A percentile compares a stretch with the other conserved stretches of the same genome.
Conservation (phyloP, 2,797 vertebrate species). For the Ataeniobius toweri region DNA sequence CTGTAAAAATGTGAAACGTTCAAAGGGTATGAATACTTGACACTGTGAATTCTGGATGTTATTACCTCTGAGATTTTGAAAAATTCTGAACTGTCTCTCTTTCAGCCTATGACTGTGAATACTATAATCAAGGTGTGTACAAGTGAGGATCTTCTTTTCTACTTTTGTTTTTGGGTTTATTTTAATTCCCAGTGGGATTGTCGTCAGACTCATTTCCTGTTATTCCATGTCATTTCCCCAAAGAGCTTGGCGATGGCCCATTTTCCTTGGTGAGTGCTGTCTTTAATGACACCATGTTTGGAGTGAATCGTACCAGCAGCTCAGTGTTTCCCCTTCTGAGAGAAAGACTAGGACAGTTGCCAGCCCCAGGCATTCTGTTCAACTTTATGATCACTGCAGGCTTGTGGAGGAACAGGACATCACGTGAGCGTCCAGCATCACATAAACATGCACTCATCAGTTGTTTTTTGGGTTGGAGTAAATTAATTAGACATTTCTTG, state of each 20-base stretch:
- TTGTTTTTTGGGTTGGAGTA: background rate
- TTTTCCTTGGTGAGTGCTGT: constrained; percentile 89
- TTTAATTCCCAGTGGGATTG: constrained; percentile 3
- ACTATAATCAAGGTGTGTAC: constrained; percentile 94
- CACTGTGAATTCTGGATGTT: background rate
- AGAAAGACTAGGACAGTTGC: constrained; percentile 70
- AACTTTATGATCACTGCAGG: constrained; percentile 96
- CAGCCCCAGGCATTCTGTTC: constrained; percentile 83
- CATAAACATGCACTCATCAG: background rate
- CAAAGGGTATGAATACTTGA: background rate
- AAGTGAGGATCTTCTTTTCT: background rate
- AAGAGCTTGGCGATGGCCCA: constrained; percentile 93
- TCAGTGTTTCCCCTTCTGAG: constrained; percentile 88
- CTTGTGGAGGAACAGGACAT: constrained; percentile 89
- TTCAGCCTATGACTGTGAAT: constrained; percentile 97
- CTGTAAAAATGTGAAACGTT: background rate
- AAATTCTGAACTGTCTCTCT: constrained; percentile 51
- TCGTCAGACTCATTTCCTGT: constrained; percentile 25
- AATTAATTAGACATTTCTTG: background rate
- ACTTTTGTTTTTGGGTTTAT: constrained; percentile 6
- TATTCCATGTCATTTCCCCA: constrained; percentile 25
- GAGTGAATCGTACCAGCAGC: constrained; percentile 88
- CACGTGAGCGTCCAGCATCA: constrained; percentile 81
- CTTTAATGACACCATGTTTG: constrained; percentile 87
- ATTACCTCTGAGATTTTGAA: constrained; percentile 24